A percentile compares a stretch with the other conserved stretches of the same genome.
phyloP scores from a whole-genome alignment of 2,113 vertebrate species.

The Cynocephalus volans region DNA sequence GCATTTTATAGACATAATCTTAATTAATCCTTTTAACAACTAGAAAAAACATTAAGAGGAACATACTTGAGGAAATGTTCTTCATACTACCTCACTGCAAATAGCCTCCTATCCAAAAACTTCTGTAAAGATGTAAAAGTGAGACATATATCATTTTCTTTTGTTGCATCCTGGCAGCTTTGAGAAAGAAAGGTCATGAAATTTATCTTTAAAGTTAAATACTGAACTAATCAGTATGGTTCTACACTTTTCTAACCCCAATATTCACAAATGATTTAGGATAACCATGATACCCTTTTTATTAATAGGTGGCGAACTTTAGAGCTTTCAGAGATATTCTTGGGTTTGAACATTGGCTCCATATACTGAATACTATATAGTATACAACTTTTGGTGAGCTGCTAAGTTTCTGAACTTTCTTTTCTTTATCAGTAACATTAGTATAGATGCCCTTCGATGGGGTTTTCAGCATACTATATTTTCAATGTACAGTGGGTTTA shows the following conservation, averaged over 20 bases:
- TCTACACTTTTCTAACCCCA: neutral
- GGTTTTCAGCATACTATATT: too few relatives aligned
- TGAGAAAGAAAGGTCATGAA: neutral
- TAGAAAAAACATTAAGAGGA: neutral
- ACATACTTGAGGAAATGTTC: neutral
- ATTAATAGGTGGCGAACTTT: neutral
- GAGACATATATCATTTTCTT: neutral
- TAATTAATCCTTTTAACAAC: constrained; percentile 3
- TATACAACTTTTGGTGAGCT: neutral
- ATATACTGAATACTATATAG: neutral
- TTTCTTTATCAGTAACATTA: constrained; percentile 49
- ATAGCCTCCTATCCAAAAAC: neutral
- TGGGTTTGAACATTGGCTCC: neutral
- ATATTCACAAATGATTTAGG: neutral
- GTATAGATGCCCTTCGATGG: neutral
- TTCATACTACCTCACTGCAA: constrained; percentile 36
- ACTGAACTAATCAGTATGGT: constrained; percentile 15
- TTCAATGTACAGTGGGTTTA: too few relatives aligned
- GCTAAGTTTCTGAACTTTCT: neutral
- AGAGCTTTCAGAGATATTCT: neutral
- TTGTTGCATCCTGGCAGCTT: neutral
- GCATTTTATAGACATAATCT: constrained; percentile 32
- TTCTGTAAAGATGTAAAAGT: constrained; percentile 30
- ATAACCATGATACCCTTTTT: neutral
- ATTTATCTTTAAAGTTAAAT: constrained; percentile 40